Evolutionary conservation across 2,113 vertebrate genomes (phyloP), one percentile per base, ranked within the genome.

Genomic region (Nycticebus coucang): DNA sequence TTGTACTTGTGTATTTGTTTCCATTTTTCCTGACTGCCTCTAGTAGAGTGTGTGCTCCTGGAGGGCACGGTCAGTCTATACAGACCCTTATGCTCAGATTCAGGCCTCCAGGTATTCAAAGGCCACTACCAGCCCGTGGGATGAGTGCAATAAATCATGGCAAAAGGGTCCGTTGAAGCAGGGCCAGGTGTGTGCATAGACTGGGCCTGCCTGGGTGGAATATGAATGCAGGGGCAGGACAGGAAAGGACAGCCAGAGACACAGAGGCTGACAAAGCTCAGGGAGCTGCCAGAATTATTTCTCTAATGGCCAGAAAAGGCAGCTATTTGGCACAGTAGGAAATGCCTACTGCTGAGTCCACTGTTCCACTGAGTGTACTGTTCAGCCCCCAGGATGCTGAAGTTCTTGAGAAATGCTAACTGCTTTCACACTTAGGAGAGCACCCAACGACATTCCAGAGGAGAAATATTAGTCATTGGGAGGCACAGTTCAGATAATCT

Each of bases 61-160:
- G 57, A 55, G 13, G 35, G 2, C 64, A 5, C 28, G 3, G 13
- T n/a, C 55, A 0, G 0, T 35, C n/a, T 5, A 0, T 10, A 2
- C 9, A 7, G 79, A 50, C 45, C 45, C 45, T 50, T 50, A 10
- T 50, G 45, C 45, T 21, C 53, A 55, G 60, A 82, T 69, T 50
- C 28, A 0, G 59, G 21, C 66, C 14, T 37, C 35, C 7, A 13
- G 28, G 26, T 17, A 18, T 26, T 9, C 15, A 11, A 26, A 14
- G 77, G n/a, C 0, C 9, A 24, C 4, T 24, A 33, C 30, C 71
- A 18, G 37, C 37, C 35, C 5, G 14, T 0, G 24, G 33, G 21
- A 7, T 5, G 0, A 18, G 12, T 3, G 30, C 33, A 11, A 41
- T 21, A 19, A 53, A 19, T 28, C 4, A 68, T 0, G 0, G 13